These are phyloP conservation scores for Oxytorus armatus DNA, from an alignment of 2,888 invertebrate genomes.

Conservation along the genomic window DNA sequence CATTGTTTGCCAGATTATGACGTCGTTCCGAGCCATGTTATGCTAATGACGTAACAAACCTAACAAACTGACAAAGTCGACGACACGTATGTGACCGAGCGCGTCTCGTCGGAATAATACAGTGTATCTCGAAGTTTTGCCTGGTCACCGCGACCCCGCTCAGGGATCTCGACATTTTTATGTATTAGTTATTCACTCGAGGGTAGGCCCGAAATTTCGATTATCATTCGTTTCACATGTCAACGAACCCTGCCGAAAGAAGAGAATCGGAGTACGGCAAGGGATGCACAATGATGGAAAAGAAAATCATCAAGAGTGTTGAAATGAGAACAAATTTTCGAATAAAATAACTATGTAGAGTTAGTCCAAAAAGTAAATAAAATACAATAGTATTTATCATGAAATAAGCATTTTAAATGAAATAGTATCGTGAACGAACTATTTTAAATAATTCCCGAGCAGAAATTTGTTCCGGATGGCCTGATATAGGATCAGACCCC, in stretches of 20 bases:
- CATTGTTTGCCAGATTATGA: conserved; percentile 76
- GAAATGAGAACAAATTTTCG: no score
- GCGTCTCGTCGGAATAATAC: conserved; percentile 47
- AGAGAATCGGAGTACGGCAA: not conserved
- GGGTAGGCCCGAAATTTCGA: conserved; percentile 5
- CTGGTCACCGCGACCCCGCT: conserved; percentile 18
- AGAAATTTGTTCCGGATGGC: no score
- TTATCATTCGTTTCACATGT: conserved; percentile 46
- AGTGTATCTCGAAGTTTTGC: conserved; percentile 32
- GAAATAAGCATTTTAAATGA: no score
- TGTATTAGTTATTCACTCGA: not conserved
- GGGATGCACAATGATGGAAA: no score
- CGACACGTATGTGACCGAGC: conserved; percentile 33
- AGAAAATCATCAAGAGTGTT: no score
- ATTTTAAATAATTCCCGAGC: no score
- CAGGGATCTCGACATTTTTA: conserved; percentile 23
- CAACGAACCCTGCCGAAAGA: not conserved
- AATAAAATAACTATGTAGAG: no score
- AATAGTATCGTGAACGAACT: no score
- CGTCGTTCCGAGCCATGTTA: conserved; percentile 73
- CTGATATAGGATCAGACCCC: no score
- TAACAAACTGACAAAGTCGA: conserved; percentile 64
- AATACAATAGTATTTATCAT: no score
- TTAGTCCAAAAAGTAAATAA: no score
- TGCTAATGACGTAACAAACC: conserved; percentile 73